A percentile compares a stretch with the other conserved stretches of the same genome.
These are phyloP conservation scores for Athripsodes cinereus DNA, from an alignment of 2,888 invertebrate species.

Conservation along the genomic window DNA sequence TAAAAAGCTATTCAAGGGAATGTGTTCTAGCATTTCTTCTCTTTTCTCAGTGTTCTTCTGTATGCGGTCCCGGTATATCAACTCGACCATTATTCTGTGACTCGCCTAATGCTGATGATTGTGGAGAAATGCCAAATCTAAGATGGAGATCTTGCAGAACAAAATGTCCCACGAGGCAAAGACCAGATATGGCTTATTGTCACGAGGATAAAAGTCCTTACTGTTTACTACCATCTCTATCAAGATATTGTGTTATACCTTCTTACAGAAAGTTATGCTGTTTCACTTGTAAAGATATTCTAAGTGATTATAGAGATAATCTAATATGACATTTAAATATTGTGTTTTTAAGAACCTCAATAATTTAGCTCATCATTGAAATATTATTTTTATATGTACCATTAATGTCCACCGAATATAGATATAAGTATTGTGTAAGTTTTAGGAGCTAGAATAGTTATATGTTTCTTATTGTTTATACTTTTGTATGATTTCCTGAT, in stretches of 20 bases:
- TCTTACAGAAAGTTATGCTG: slow-evolving; percentile 57
- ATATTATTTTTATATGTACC: no score
- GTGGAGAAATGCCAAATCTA: slow-evolving; percentile 49
- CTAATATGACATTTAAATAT: no score
- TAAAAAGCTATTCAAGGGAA: no score
- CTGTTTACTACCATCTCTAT: slow-evolving; percentile 44
- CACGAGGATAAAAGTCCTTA: slow-evolving; percentile 41
- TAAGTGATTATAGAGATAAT: neutral
- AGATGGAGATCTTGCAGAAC: slow-evolving; percentile 48
- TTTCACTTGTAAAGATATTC: slow-evolving; percentile 39
- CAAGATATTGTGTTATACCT: slow-evolving; percentile 51
- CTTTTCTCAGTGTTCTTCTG: slow-evolving; percentile 53
- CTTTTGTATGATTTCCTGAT: no score
- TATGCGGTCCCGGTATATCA: slow-evolving; percentile 54
- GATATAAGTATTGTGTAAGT: no score
- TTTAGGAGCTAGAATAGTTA: no score
- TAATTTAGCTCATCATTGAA: no score
- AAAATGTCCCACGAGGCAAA: slow-evolving; percentile 26
- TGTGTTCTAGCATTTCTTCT: no score
- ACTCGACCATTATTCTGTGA: slow-evolving; percentile 50
- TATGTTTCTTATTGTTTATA: no score
- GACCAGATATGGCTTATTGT: slow-evolving; percentile 6
- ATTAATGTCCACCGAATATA: no score
- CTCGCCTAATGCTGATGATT: slow-evolving; percentile 41
- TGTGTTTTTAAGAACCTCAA: no score